phyloP scores from a whole-genome alignment of 1,140 invertebrate genomes.

The Psilanteris sp. region DNA sequence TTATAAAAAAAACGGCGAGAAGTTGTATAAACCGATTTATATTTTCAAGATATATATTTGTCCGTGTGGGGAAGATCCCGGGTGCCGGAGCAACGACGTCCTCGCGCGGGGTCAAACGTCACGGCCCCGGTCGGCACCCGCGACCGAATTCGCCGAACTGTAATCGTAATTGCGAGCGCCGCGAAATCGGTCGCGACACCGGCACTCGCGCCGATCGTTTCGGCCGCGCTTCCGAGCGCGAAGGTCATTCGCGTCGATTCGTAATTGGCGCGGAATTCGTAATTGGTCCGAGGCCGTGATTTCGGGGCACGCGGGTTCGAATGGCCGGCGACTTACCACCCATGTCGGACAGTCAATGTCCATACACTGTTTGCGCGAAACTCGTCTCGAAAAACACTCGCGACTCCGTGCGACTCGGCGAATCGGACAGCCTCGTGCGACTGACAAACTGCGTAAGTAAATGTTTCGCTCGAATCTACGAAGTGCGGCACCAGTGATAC shows the following conservation, averaged over 20 bases:
- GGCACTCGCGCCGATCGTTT: too few relatives aligned
- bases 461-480: constrained; percentile 20
- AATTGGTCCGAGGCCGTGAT: background rate
- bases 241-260: constrained; percentile 59
- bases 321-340: constrained; percentile 66
- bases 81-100: too few relatives aligned
- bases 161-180: too few relatives aligned
- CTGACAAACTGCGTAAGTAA: constrained; percentile 61
- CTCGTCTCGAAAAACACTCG: constrained; percentile 60
- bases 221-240: too few relatives aligned
- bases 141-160: too few relatives aligned
- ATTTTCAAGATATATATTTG: too few relatives aligned
- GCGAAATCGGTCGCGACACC: too few relatives aligned
- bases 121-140: too few relatives aligned
- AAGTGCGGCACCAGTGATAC: constrained; percentile 21
- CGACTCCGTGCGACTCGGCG: constrained; percentile 50
- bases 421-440: constrained; percentile 58
- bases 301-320: background rate
- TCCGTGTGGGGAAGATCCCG: too few relatives aligned
- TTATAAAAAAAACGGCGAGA: too few relatives aligned
- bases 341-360: constrained; percentile 63
- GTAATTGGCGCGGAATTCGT: constrained; percentile 31
- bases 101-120: too few relatives aligned
- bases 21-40: too few relatives aligned
- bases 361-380: constrained; percentile 41